Conservation (phyloP, 2,888 invertebrate species). For the Gymnosoma rotundatum region DNA sequence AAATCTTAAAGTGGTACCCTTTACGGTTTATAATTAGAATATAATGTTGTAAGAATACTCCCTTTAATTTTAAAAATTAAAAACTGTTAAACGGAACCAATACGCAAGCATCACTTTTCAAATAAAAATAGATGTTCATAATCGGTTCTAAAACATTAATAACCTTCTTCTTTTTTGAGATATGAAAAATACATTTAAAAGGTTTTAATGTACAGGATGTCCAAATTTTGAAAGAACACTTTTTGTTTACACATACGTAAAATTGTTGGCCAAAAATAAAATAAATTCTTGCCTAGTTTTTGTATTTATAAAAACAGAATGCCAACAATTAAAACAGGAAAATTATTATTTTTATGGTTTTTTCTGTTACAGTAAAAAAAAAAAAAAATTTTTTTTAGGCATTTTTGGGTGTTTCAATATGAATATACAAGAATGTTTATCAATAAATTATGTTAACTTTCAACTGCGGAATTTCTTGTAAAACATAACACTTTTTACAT, state of each 20-base stretch:
- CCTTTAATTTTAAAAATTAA: too few relatives aligned
- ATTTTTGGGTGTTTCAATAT: not conserved
- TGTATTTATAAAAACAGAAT: not conserved
- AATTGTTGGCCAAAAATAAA: not conserved
- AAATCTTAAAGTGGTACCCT: too few relatives aligned
- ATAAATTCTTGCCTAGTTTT: not conserved
- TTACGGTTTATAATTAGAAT: too few relatives aligned
- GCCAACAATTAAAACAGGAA: not conserved
- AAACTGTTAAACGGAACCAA: too few relatives aligned
- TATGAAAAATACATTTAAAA: too few relatives aligned
- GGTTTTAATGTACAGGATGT: too few relatives aligned
- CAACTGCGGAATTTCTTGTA: not conserved
- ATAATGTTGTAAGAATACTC: too few relatives aligned
- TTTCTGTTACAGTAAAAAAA: too few relatives aligned
- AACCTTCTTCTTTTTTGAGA: too few relatives aligned
- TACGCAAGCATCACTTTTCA: too few relatives aligned
- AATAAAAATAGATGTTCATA: too few relatives aligned
- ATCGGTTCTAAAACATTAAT: too few relatives aligned
- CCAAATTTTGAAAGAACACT: not conserved
- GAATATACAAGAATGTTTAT: constrained; percentile 12
- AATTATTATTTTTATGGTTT: not conserved
- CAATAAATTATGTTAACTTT: constrained; percentile 23
- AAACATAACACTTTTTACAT: not conserved
- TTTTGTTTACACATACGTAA: not conserved
- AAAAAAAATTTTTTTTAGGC: not conserved